Evolutionary conservation across 2,888 invertebrate species (phyloP), one percentile per base, ranked within the genome.

Genomic region (Mythimna lalbum): DNA sequence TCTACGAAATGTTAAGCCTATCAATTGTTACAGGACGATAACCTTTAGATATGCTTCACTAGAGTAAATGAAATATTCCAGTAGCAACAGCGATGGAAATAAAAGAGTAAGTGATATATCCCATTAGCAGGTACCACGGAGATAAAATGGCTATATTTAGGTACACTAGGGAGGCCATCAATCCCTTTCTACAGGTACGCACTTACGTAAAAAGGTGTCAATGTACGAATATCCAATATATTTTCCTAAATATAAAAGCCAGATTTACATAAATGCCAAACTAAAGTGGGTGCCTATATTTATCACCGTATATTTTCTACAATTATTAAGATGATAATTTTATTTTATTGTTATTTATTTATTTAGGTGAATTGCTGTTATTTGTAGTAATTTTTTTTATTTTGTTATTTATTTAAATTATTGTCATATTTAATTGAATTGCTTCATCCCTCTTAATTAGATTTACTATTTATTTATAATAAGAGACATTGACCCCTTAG

Each of bases 91-190:
- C 33, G 1, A 59, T 10, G 31, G 14, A 73, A n/a, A 73, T 67
- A 52, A 59, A 72, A 66, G 43, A 43, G 10, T 60, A 60, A 67
- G 31, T 56, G 39, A 9, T 61, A 27, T 49, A 36, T 50, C 21
- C n/a, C 17, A 66, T 19, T 31, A 60, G 10, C 23, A 47, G 21
- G 12, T n/a, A 49, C 23, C 4, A 59, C 12, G 31, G n/a, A 73
- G 27, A 73, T 67, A 55, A 59, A 72, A 66, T 52, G 19, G 10
- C 27, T 78, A 61, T 56, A 71, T 56, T 63, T 55, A 61, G 55
- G 19, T 12, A 53, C 47, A 72, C 64, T 72, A 61, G 39, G 39
- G 53, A 52, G 43, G 63, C 63, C 66, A 73, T 76, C 79, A 73
- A 76, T 79, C 50, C 23, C n/a, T 17, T 47, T 57, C 47, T 59